Conservation (phyloP, 1,140 invertebrate genomes). For the Euura saliciscinereae region DNA sequence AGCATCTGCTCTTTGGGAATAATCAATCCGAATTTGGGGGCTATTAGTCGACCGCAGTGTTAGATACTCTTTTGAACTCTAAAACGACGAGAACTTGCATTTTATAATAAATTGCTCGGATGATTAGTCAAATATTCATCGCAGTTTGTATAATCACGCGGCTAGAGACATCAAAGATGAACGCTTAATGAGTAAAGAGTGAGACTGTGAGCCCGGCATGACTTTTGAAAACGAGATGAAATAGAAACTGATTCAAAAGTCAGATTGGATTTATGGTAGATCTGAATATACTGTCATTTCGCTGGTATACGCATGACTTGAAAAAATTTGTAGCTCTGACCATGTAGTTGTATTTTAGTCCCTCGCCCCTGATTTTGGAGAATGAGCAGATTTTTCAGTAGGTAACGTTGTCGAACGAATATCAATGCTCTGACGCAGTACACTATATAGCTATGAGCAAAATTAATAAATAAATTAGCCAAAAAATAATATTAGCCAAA, state of each 20-base stretch:
- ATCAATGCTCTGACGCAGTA: no score
- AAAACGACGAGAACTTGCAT: neutral
- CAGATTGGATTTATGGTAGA: neutral
- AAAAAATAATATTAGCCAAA: no score
- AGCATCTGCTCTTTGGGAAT: neutral
- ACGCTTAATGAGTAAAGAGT: neutral
- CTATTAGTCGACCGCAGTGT: no score
- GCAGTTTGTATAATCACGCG: constrained; percentile 2
- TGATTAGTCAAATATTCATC: neutral
- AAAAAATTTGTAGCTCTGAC: neutral
- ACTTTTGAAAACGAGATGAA: neutral
- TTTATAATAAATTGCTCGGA: neutral
- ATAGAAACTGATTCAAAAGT: neutral
- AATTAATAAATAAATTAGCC: no score
- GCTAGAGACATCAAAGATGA: neutral
- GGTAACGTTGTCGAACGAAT: no score
- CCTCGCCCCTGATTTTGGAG: no score
- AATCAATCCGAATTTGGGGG: no score
- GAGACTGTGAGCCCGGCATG: neutral
- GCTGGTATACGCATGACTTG: neutral
- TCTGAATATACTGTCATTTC: neutral
- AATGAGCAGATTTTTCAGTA: no score
- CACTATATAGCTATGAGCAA: no score
- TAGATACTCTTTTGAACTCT: no score
- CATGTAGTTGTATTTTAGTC: neutral